phyloP scores from a whole-genome alignment of 2,113 vertebrate genomes.

The Trochalopteron elliotii region DNA sequence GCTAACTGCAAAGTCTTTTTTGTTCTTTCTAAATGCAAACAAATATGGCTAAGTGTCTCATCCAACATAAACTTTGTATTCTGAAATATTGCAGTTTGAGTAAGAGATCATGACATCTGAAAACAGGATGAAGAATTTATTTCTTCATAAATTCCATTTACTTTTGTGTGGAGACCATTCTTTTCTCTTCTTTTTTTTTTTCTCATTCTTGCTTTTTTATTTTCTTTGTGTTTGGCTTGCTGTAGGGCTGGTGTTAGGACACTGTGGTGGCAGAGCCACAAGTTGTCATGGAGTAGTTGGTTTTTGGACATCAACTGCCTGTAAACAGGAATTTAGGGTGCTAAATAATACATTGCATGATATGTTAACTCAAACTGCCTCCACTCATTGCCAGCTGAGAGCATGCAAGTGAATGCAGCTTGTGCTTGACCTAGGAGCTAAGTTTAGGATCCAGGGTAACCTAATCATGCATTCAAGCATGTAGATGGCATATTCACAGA shows the following conservation, averaged over 20 bases:
- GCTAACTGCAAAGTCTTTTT: background rate
- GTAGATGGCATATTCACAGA: background rate
- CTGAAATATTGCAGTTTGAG: background rate
- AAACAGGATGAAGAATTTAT: background rate
- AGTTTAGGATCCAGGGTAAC: background rate
- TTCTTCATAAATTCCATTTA: background rate
- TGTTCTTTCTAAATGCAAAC: background rate
- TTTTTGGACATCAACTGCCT: background rate
- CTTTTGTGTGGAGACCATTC: background rate
- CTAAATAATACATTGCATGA: background rate
- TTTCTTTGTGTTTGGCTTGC: background rate
- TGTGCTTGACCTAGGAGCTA: background rate
- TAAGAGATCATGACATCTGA: background rate
- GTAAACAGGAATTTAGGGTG: background rate
- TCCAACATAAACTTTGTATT: background rate
- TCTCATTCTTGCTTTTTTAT: background rate
- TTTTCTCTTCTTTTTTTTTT: background rate
- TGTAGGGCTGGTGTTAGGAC: fast-evolving
- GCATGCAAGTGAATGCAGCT: background rate
- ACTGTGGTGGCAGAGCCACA: background rate
- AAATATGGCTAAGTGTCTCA: background rate
- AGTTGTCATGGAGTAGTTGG: background rate
- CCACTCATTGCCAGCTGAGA: background rate
- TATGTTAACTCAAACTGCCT: background rate
- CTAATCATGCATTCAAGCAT: background rate